Evolutionary conservation across 2,888 invertebrate genomes (phyloP), one percentile per base, ranked within the genome.

Genomic region (Ichneumoninae sp.): DNA sequence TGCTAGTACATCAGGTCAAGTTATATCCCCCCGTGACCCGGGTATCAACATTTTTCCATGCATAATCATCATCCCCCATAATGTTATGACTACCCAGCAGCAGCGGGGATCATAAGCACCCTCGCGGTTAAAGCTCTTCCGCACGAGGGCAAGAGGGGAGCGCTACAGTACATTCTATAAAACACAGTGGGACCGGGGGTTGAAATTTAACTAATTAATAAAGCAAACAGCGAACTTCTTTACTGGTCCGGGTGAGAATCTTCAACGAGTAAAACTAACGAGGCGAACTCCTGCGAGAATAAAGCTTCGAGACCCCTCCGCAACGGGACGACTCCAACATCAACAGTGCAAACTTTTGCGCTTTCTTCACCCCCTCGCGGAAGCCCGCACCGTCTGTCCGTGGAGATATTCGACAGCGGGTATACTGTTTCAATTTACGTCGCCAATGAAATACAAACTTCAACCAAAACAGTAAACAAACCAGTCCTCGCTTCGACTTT

Each of bases 171-270:
- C 57, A 47, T 47, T 47, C 44, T 10, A 54, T 57, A 40, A 81
- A 69, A 63, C 52, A 80, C 66, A 22, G 22, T 66, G 13, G 4
- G 44, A 22, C 40, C n/a, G 44, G 19, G 44, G 60, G 52, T 47
- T 74, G 57, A 69, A 69, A 22, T 74, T 75, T 75, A 36, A 33
- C 50, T 75, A 75, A 75, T 81, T 81, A 60, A 69, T 75, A 40
- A 47, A 81, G 50, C 60, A 69, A 75, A 81, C 26, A 63, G 22
- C 36, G 54, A 74, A 69, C 13, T 66, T 52, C 54, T 54, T 50
- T 44, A 16, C 22, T 22, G 44, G 36, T 69, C 54, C 22, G 66
- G 73, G 54, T 73, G 54, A 54, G 80, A 80, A 68, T 73, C 66
- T 57, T 7, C 44, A 80, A 68, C 54, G 40, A 71, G 71, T 44